Evolutionary conservation across 2,113 vertebrate species (phyloP), one percentile per base, ranked within the genome.

Genomic region (Eurystomus gularis): DNA sequence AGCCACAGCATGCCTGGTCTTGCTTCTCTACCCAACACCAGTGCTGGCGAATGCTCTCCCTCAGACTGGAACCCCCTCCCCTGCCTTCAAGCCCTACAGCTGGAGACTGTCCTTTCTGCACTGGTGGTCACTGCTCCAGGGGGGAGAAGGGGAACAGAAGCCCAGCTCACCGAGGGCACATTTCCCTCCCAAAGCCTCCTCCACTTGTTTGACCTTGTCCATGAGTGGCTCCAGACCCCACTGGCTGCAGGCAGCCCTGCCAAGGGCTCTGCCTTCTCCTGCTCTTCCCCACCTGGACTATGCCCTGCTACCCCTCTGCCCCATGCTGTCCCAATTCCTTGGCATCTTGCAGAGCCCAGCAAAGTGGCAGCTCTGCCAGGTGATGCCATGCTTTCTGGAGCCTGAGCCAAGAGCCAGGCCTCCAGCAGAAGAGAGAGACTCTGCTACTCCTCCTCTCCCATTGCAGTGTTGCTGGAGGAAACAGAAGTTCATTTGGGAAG

Each of bases 131-230:
- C 13, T 29, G 26, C 1, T 1, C 54, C 1, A 4, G 16, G 69
- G 37, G 21, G 87, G 54, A 2, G 2, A 87, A 18, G 24, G 39
- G 44, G 3, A 3, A 9, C 54, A 57, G 57, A 24, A 85, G 28
- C 49, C 58, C 8, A 3, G 55, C 80, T 80, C 37, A 46, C 33
- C 65, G 37, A 91, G 35, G 52, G 29, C 61, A 85, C 0, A 0
- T 88, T 62, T 80, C 37, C 66, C 75, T 94, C 64, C 25, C 52
- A 72, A 57, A 64, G 26, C 28, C 23, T 58, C 70, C 58, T 85
- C 70, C 0, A 2, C 25, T 62, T 73, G 52, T 70, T 91, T 81
- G 70, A 48, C 48, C 35, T 20, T 0, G 0, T 10, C 33, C 37
- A 33, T 0, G 2, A 60, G 48, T 49, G 19, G 15, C 87, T 93